A percentile compares a stretch with the other conserved stretches of the same genome.
These are phyloP conservation scores for Notamacropus eugenii DNA, from an alignment of 2,797 vertebrate species.

Conservation along the genomic window DNA sequence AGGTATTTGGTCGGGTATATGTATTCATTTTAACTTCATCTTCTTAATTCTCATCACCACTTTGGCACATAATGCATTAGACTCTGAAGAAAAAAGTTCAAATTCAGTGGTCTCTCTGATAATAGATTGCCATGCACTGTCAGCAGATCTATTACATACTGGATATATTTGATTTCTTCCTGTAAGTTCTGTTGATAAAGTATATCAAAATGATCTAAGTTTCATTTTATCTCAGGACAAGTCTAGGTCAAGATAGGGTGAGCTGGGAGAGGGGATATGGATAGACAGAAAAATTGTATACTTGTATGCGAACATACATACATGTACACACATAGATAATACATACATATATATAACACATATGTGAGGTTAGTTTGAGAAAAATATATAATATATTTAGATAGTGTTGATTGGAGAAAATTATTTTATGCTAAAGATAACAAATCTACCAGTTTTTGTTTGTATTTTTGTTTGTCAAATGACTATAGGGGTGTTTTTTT, in stretches of 20 bases:
- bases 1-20: neutral
- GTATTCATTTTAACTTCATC: neutral
- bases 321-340: neutral
- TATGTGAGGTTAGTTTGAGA: neutral
- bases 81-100: neutral
- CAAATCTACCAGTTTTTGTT: neutral
- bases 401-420: neutral
- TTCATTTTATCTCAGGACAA: neutral
- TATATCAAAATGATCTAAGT: neutral
- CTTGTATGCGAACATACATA: neutral
- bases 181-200: neutral
- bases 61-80: neutral
- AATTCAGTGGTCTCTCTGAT: neutral
- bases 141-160: neutral
- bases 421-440: neutral
- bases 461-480: neutral
- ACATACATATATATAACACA: neutral
- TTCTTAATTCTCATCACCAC: neutral
- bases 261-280: neutral
- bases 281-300: no score
- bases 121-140: neutral
- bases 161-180: neutral
- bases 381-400: neutral
- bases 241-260: neutral
- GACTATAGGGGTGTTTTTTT: conserved; percentile 1